Base-by-base conservation (phyloP, 2,888 invertebrate species). In the Amblyteles armatorius region DNA sequence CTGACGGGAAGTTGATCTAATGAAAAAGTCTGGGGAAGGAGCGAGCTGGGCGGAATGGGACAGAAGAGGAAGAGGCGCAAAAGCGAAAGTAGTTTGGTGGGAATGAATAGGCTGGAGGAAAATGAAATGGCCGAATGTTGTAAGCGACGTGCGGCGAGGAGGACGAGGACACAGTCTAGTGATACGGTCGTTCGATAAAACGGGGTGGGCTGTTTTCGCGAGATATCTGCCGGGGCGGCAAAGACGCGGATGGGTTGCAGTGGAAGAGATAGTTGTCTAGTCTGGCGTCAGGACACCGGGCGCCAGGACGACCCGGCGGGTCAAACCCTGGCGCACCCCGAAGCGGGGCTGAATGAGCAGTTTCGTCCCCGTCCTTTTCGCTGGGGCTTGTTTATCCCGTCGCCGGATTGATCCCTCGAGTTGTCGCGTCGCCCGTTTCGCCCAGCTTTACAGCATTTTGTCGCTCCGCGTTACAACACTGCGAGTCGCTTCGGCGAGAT, bases 261-360 rank as follows among this genome's bases (percentile, higher is more conserved):
- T 69, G 22, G 57, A 60, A 60, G 57, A 60, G 69, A 60, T 48
- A 44, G 88, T 86, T 88, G 83, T 83, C 48, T 85, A 83, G 83
- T 84, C 80, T 87, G 83, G 79, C 83, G 78, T 36, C 60, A 4
- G 57, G 33, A 60, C 60, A 44, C 71, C 4, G 63, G 91, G 91
- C 90, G 91, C 91, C 91, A 87, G 68, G 78, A 86, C 88, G 91
- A 87, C 90, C 90, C 91, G 89, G 86, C 88, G 83, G 50, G 44
- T 80, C 87, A 78, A 82, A 87, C 79, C 76, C 81, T 63, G 55
- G 68, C 33, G 33, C 36, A 44, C 11, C 55, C 57, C 57, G 40
- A 33, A 3, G 13, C 29, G 57, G 77, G 74, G 67, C 82, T 74
- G 55, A 57, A 63, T 19, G 55, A 73, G 29, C 57, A 40, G 57